Conservation (phyloP, 2,113 vertebrate genomes). For the Chiloscyllium plagiosum region DNA sequence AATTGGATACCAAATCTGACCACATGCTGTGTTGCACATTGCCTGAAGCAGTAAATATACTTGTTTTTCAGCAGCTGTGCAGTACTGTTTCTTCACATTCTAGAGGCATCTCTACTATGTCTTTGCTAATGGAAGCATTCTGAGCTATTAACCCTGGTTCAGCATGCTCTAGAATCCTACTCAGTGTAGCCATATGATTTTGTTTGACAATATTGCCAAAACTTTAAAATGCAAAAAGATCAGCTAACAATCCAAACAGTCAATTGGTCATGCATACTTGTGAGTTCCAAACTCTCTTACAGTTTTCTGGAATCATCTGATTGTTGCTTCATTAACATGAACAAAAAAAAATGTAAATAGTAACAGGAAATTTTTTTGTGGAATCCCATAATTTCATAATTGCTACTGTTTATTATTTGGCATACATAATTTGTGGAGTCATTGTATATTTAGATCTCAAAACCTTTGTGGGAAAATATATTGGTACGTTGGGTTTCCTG, state of each 20-base stretch:
- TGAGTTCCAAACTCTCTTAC: neutral
- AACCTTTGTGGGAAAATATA: neutral
- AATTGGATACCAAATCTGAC: neutral
- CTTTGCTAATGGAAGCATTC: conserved; percentile 1
- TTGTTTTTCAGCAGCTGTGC: neutral
- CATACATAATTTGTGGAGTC: neutral
- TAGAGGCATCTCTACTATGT: neutral
- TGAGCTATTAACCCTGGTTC: neutral
- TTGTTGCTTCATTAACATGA: neutral
- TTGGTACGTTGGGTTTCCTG: neutral
- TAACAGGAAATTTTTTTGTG: neutral
- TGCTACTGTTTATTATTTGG: neutral
- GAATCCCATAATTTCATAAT: neutral
- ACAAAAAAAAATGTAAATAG: neutral
- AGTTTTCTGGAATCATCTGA: neutral
- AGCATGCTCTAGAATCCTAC: neutral
- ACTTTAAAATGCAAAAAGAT: neutral
- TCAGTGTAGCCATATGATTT: neutral
- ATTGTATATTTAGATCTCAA: neutral
- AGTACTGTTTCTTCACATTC: neutral
- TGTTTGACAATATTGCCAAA: neutral
- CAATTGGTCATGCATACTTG: neutral
- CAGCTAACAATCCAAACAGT: neutral
- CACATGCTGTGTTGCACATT: neutral
- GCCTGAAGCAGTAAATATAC: conserved; percentile 20